phyloP scores from a whole-genome alignment of 2,888 invertebrate genomes.

The Eurytoma californica region DNA sequence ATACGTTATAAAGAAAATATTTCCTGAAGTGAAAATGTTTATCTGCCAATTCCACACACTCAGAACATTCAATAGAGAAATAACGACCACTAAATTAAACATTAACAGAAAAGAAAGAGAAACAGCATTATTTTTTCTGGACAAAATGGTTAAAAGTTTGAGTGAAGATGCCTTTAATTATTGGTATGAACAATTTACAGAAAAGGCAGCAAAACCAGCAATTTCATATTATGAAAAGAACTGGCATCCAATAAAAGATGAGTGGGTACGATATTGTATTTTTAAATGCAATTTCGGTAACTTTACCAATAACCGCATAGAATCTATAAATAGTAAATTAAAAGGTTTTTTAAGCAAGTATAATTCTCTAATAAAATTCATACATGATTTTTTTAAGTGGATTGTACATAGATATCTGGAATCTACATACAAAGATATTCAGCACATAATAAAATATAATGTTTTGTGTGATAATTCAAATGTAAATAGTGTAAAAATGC shows the following conservation, averaged over 20 bases:
- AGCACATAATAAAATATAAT: neutral
- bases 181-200: neutral
- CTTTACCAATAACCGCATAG: slow-evolving; percentile 5
- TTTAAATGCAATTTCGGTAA: neutral
- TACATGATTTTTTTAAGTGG: slow-evolving; percentile 7
- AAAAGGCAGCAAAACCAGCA: neutral
- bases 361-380: slow-evolving; percentile 6
- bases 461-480: neutral
- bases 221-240: slow-evolving; percentile 24
- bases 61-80: slow-evolving; percentile 26
- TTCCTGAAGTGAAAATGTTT: slow-evolving; percentile 28
- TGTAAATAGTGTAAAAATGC: neutral
- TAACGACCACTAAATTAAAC: neutral
- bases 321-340: slow-evolving; percentile 6
- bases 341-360: slow-evolving; percentile 1
- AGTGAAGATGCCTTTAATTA: neutral
- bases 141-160: slow-evolving; percentile 10
- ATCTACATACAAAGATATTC: slow-evolving; percentile 4
- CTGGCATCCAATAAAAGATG: slow-evolving; percentile 29
- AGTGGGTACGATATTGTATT: slow-evolving; percentile 7
- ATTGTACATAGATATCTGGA: neutral
- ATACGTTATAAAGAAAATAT: slow-evolving; percentile 40
- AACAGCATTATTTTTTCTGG: neutral
- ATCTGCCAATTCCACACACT: slow-evolving; percentile 42
- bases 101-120: slow-evolving; percentile 3